phyloP scores from a whole-genome alignment of 2,797 vertebrate species.

The Geotrypetes seraphini region DNA sequence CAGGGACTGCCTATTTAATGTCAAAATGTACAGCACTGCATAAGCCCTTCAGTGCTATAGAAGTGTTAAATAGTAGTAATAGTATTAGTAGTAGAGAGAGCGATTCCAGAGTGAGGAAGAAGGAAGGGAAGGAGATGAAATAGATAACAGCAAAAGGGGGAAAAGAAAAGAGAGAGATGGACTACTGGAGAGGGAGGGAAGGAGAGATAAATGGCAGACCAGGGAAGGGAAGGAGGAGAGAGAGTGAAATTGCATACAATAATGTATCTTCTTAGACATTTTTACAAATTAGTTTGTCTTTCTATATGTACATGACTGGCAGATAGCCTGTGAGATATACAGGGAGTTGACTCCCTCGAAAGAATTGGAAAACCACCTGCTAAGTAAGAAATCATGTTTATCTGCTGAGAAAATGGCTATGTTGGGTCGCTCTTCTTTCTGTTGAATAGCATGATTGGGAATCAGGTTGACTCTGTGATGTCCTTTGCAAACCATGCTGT shows the following conservation, averaged over 20 bases:
- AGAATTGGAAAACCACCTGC: slow-evolving; percentile 12
- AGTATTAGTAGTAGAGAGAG: too few relatives aligned
- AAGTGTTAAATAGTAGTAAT: too few relatives aligned
- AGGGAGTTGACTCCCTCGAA: slow-evolving; percentile 18
- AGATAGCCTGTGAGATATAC: slow-evolving; percentile 25
- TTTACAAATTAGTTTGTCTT: slow-evolving; percentile 37
- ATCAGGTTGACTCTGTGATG: slow-evolving; percentile 21
- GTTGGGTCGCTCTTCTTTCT: slow-evolving; percentile 1
- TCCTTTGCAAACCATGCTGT: neutral
- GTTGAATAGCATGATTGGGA: neutral
- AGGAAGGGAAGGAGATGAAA: too few relatives aligned
- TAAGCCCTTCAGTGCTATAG: too few relatives aligned
- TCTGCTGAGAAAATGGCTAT: slow-evolving; percentile 27
- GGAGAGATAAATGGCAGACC: too few relatives aligned
- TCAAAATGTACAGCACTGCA: too few relatives aligned
- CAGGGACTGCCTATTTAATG: too few relatives aligned
- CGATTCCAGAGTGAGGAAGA: too few relatives aligned
- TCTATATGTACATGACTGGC: slow-evolving; percentile 22
- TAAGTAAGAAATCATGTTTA: slow-evolving; percentile 22
- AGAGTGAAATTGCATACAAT: slow-evolving; percentile 8
- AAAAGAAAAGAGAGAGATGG: too few relatives aligned
- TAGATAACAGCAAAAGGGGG: too few relatives aligned
- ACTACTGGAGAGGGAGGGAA: too few relatives aligned
- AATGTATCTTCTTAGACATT: slow-evolving; percentile 2
- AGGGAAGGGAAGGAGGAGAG: too few relatives aligned